A percentile compares a stretch with the other conserved stretches of the same genome.
phyloP scores from a whole-genome alignment of 2,113 vertebrate genomes.

The Motacilla tschutschensis region DNA sequence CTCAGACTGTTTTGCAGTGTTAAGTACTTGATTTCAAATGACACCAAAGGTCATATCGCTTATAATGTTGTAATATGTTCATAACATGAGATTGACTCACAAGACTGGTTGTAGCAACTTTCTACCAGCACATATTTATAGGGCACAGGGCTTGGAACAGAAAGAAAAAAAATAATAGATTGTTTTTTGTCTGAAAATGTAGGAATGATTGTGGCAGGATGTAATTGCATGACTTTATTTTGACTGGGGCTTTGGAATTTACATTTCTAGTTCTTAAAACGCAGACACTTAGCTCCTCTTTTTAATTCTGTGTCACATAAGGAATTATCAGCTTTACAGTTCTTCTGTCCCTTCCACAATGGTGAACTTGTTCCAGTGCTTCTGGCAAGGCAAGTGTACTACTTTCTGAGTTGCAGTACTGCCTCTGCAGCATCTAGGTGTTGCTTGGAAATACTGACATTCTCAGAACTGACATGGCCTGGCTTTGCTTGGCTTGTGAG shows the following conservation, averaged over 20 bases:
- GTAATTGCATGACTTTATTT: neutral
- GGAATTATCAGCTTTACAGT: neutral
- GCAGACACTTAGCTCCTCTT: neutral
- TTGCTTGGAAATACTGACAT: slow-evolving; percentile 10
- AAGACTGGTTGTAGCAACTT: neutral
- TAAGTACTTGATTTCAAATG: neutral
- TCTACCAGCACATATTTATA: neutral
- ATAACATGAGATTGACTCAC: neutral
- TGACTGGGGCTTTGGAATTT: neutral
- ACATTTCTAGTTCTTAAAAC: neutral
- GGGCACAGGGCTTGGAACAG: neutral
- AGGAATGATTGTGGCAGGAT: neutral
- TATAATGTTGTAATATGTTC: neutral
- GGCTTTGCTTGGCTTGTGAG: neutral
- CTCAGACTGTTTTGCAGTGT: neutral
- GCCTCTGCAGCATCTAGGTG: neutral
- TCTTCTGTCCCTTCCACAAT: neutral
- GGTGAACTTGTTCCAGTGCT: neutral
- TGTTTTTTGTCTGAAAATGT: neutral
- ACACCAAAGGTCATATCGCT: neutral
- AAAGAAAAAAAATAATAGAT: neutral
- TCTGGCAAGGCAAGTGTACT: neutral
- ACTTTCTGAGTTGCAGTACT: neutral
- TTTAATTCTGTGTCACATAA: neutral
- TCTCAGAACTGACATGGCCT: slow-evolving; percentile 6